Conservation (phyloP, 2,113 vertebrate species). For the Erythrolamprus reginae region DNA sequence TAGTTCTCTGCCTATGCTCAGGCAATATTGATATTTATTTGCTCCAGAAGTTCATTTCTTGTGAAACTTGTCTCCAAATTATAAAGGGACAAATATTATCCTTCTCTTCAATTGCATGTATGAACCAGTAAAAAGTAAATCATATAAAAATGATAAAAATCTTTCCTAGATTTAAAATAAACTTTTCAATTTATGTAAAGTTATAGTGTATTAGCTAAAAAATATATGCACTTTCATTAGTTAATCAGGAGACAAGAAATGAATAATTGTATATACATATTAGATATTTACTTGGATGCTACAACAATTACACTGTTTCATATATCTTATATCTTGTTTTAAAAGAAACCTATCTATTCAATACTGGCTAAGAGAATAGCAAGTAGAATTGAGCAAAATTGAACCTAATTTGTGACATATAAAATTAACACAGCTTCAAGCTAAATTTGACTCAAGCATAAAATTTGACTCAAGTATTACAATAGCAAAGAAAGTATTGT, state of each 20-base stretch:
- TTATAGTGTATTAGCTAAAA: constrained; percentile 29
- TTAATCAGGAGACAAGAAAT: constrained; percentile 19
- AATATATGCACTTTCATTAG: constrained; percentile 30
- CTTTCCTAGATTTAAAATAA: constrained; percentile 46
- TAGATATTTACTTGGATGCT: constrained; percentile 7
- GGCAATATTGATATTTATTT: not conserved
- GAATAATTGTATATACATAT: constrained; percentile 36
- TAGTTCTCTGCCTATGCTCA: not conserved
- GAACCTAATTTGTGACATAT: not conserved
- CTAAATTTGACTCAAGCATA: not conserved
- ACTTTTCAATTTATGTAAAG: constrained; percentile 41
- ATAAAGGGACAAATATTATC: constrained; percentile 3
- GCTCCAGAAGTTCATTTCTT: not conserved
- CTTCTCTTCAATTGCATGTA: constrained; percentile 24
- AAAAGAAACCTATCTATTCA: not conserved
- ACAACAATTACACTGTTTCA: not conserved
- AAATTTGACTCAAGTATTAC: not conserved
- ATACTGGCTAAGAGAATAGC: not conserved
- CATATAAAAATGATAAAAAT: constrained; percentile 27
- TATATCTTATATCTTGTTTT: not conserved
- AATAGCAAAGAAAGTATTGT: not conserved
- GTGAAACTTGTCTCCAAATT: not conserved
- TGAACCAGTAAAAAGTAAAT: constrained; percentile 27
- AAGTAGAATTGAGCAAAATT: not conserved
- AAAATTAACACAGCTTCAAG: not conserved